Evolutionary conservation across 1,140 invertebrate species (phyloP), one percentile per base, ranked within the genome.

Genomic region (Zaprionus vittiger): DNA sequence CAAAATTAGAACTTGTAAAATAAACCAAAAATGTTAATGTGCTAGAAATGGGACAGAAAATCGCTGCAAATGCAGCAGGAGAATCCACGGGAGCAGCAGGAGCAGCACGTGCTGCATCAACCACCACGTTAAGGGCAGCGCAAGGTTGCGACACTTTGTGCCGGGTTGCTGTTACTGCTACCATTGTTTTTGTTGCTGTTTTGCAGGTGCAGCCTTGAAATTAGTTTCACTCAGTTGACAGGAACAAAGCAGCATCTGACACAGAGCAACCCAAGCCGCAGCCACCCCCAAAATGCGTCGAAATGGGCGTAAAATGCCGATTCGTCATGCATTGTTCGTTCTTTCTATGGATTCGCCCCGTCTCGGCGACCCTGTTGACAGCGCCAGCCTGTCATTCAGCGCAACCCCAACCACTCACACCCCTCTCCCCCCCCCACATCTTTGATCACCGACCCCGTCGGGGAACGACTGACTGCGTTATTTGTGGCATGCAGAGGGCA

Each of bases 1-100:
- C 90, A 91, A 91, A 91, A 91, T 87, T 91, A 91, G 91, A 82
- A 76, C 79, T 90, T 91, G 83, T 91, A 91, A 86, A 91, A 85
- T 76, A 81, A 77, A 77, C 72, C 71, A 82, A 75, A 71, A 89
- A 89, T 91, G 89, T 91, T 91, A 89, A 79, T 79, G 75, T 89
- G 81, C 85, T 79, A 84, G 72, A 63, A 83, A 77, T 66, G 68
- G 69, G 72, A 79, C 26, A 22, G 64, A 67, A n/a, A 67, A 57
- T 62, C 17, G 56, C 61, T 57, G 31, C 11, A 4, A 31, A 7
- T 44, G 22, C n/a, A 11, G 22, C 26, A 62, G 17, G 24, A 65
- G 41, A 44, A 17, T 9, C 38, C 47, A 24, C 9, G 5, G 22
- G 15, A 22, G 28, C 11, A 14, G 26, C 28, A 59, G 15, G 17